A percentile compares a stretch with the other conserved stretches of the same genome.
Conservation (phyloP, 2,888 invertebrate genomes). For the Nemotelus nigrinus region DNA sequence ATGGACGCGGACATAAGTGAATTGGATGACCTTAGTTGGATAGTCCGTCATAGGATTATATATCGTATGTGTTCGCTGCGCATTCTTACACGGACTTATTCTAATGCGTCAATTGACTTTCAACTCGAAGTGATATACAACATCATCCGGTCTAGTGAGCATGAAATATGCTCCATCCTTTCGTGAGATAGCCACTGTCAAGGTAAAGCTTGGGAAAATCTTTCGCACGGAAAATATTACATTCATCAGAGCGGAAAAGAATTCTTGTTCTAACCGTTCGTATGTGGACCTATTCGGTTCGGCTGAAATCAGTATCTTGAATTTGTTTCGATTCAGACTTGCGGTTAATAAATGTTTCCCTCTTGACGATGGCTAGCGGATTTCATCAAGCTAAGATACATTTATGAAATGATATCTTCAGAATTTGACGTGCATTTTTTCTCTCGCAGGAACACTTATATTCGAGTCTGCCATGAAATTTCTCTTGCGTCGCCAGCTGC, state of each 20-base stretch:
- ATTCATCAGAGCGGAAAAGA: slow-evolving; percentile 21
- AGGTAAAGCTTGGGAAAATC: slow-evolving; percentile 4
- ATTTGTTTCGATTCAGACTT: neutral
- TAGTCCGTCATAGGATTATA: neutral
- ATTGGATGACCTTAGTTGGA: slow-evolving; percentile 13
- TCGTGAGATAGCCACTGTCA: neutral
- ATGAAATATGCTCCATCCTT: slow-evolving; percentile 32
- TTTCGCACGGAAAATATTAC: neutral
- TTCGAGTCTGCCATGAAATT: neutral
- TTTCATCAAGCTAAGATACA: neutral
- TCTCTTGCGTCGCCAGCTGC: neutral
- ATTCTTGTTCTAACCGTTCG: slow-evolving; percentile 7
- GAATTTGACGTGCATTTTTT: no score
- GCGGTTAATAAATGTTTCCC: neutral
- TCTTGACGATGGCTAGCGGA: neutral
- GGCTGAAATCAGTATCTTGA: neutral
- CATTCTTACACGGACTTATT: slow-evolving; percentile 6
- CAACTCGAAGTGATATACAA: slow-evolving; percentile 4
- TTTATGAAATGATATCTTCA: neutral
- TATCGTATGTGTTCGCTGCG: no score
- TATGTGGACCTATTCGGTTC: neutral
- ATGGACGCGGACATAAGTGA: slow-evolving; percentile 10
- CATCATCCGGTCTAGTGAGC: slow-evolving; percentile 39
- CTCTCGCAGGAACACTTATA: no score
- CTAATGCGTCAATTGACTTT: slow-evolving; percentile 37